phyloP scores from a whole-genome alignment of 2,113 vertebrate species.

The Protomyctophum bolini region DNA sequence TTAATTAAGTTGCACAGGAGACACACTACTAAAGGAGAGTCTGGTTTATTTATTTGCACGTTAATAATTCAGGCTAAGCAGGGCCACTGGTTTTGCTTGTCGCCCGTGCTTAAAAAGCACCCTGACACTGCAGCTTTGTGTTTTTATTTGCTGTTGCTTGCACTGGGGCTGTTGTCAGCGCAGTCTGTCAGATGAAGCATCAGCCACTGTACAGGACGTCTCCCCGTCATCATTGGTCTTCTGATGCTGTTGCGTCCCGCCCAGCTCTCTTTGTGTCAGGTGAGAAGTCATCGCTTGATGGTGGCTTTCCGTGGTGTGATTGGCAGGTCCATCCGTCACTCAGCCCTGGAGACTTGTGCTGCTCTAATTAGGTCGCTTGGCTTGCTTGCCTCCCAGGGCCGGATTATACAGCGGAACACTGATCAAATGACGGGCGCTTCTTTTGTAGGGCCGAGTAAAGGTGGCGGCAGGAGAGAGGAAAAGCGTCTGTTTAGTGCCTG shows the following conservation, averaged over 20 bases:
- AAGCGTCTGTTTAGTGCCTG: constrained; percentile 71
- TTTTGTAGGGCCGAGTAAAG: constrained; percentile 72
- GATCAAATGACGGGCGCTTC: constrained; percentile 75
- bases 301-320: constrained; percentile 64
- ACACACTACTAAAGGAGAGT: constrained; percentile 63
- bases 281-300: constrained; percentile 69
- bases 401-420: constrained; percentile 69
- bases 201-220: constrained; percentile 35
- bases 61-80: constrained; percentile 77
- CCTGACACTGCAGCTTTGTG: constrained; percentile 56
- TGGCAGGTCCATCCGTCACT: constrained; percentile 82
- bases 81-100: constrained; percentile 53
- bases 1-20: constrained; percentile 75
- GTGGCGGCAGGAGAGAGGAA: constrained; percentile 65
- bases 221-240: constrained; percentile 45
- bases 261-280: constrained; percentile 69
- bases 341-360: constrained; percentile 70
- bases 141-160: constrained; percentile 47
- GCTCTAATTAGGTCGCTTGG: constrained; percentile 80
- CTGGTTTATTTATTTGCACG: constrained; percentile 75
- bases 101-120: constrained; percentile 46
- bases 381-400: constrained; percentile 72
- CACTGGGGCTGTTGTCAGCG: constrained; percentile 44
- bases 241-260: constrained; percentile 12
- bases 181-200: constrained; percentile 26